Base-by-base conservation (phyloP, 2,888 invertebrate species). In the Teleogryllus oceanicus region DNA sequence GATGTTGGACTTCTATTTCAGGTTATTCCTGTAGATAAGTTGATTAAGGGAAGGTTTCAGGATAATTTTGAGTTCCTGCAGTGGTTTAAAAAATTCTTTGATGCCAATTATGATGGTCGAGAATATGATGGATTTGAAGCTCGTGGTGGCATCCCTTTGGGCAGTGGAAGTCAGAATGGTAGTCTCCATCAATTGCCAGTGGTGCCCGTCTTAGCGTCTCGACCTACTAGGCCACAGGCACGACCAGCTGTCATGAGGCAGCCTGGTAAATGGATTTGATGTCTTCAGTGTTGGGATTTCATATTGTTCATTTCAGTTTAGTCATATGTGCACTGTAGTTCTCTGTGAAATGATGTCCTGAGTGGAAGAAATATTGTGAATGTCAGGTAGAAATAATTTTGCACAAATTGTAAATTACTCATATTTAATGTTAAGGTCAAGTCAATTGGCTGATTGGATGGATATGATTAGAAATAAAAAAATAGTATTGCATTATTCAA, bases 11-110 rank as follows among this genome's bases (percentile, higher is more conserved):
- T 62, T 18, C 18, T 62, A 62, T 87, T 90, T 84, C 92, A 99
- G 98, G 96, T 98, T 87, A 97, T 99, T 89, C 97, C 98, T 84
- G 98, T 99, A 89, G 99, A 99, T 90, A 96, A 95, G 90, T 92
- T 99, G 90, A 97, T 99, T 88, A 99, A 99, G 89, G 99, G 97
- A 86, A 94, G 98, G 87, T 99, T 99, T 90, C 99, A 99, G 92
- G 99, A 99, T 90, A 99, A 99, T 91, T 99, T 99, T 92, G 99
- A 99, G 90, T 99, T 99, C 91, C 94, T 99, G 85, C 99, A 99
- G 91, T 99, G 99, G 99, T 99, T 99, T 91, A 99, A 99, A 92
- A 98, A 98, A 89, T 99, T 99, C 90, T 99, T 99, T 89, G 99
- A 99, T 90, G 98, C 99, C 84, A 99, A 99, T 90, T 99, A 98